Base-by-base conservation (phyloP, 1,140 invertebrate species). In the Plectrocnemia conspersa region DNA sequence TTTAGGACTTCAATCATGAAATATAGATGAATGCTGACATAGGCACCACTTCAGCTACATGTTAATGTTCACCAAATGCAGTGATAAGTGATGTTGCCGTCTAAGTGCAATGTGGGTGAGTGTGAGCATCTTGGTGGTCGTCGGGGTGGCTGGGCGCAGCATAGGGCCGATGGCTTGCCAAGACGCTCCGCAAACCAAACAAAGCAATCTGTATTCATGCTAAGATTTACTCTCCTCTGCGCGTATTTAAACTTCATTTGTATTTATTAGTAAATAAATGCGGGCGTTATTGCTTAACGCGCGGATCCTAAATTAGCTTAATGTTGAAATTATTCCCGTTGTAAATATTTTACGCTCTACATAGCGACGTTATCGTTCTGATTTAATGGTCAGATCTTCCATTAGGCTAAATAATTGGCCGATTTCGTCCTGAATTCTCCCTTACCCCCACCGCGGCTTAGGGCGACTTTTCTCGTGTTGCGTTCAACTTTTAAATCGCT, bases 361-460 rank as follows among this genome's bases (percentile, higher is more conserved):
- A 47, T 32, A 27, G 23, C 42, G 53, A 55, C 44, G 35, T 45
- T 55, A 55, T 55, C 53, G 44, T 47, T 47, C 44, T 55, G 53
- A 55, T 55, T 55, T 55, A 55, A 47, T 36, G 33, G 53, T 55
- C 42, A 47, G 42, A 47, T 47, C 42, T 38, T 46, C 53, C 53
- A 46, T 55, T 55, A 55, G 42, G 25, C 40, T 55, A 47, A 48
- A 55, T 55, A 55, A 55, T 46, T 55, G 42, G 53, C 53, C 44
- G 53, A 55, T 55, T 44, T 47, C 25, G 53, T 15, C 35, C 42
- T 44, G 35, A 23, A 46, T 47, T 19, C 52, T 41, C 15, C 24
- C 29, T 21, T 49, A 13, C 44, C 24, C 44, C 19, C 22, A 24
- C 33, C 23, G 15, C 33, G 15, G 11, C 23, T n/a, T n/a, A n/a